Percentiles rank a stretch among this genome's conserved stretches.
These are phyloP conservation scores for Takifugu bimaculatus DNA, from an alignment of 2,113 vertebrate species.

Conservation along the genomic window DNA sequence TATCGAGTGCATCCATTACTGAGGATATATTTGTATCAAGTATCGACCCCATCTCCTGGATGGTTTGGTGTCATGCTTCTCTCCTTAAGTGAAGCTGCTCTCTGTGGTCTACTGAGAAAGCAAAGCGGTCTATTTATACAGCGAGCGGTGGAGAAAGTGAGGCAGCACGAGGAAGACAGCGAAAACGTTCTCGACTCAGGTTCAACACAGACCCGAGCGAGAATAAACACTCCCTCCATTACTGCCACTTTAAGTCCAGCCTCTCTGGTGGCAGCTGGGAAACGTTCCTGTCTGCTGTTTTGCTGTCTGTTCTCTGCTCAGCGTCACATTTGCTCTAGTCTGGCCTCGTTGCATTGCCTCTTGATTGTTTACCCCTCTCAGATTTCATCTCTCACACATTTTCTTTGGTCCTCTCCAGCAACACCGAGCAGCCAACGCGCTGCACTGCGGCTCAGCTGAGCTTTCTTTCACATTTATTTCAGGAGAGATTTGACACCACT, in stretches of 20 bases:
- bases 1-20: conserved; percentile 27
- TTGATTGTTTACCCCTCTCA: conserved; percentile 18
- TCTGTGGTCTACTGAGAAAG: conserved; percentile 50
- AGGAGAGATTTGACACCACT: conserved; percentile 23
- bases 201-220: conserved; percentile 15
- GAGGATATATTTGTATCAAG: conserved; percentile 21
- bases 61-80: conserved; percentile 36
- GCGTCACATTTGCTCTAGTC: conserved; percentile 2
- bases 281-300: conserved; percentile 15
- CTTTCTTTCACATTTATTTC: conserved; percentile 38
- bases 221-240: conserved; percentile 23
- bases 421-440: conserved; percentile 27
- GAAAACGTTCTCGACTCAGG: conserved; percentile 22
- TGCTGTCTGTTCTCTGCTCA: conserved; percentile 4
- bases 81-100: conserved; percentile 52
- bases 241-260: not conserved
- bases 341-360: not conserved
- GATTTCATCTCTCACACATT: conserved; percentile 31
- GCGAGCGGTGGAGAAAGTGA: conserved; percentile 9
- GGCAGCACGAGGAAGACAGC: not conserved
- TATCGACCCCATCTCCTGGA: conserved; percentile 17
- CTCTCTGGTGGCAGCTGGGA: conserved; percentile 5
- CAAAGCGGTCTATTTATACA: conserved; percentile 68
- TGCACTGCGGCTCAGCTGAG: conserved; percentile 35
- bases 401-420: conserved; percentile 21